Percentiles rank a stretch among this genome's conserved stretches.
Conservation (phyloP, 2,113 vertebrate species). For the Tachycineta bicolor region DNA sequence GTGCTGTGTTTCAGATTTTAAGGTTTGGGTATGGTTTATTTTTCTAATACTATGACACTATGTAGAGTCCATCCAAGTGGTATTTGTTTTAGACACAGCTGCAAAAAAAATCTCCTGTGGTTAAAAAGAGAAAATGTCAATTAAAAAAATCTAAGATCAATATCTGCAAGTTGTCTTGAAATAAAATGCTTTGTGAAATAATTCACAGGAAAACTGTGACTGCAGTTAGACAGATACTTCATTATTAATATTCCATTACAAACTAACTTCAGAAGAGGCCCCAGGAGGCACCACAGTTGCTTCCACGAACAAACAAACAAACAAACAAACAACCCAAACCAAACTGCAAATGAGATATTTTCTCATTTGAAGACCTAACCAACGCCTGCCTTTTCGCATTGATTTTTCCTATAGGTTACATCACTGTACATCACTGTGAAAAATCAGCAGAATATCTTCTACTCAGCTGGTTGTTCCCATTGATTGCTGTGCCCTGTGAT, state of each 20-base stretch:
- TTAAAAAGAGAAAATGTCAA: not conserved
- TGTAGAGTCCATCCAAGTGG: not conserved
- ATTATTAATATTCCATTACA: not conserved
- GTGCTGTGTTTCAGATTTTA: not conserved
- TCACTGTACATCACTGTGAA: not conserved
- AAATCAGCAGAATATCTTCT: not conserved
- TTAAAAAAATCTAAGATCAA: not conserved
- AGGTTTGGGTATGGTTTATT: fast-evolving
- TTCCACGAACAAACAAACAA: not conserved
- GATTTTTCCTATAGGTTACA: conserved; percentile 13
- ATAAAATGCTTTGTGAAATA: not conserved
- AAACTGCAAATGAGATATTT: not conserved
- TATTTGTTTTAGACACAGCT: not conserved
- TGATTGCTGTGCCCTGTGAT: not conserved
- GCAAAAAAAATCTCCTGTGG: not conserved
- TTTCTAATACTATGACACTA: not conserved
- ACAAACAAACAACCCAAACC: not conserved
- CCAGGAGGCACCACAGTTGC: not conserved
- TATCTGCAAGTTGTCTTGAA: not conserved
- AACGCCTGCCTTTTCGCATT: no score
- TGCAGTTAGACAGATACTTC: not conserved
- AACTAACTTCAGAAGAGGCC: not conserved
- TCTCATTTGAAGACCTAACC: not conserved
- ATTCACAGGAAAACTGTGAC: not conserved
- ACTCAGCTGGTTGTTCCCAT: not conserved